Evolutionary conservation across 2,113 vertebrate genomes (phyloP), one percentile per base, ranked within the genome.

Genomic region (Crotalus horridus): DNA sequence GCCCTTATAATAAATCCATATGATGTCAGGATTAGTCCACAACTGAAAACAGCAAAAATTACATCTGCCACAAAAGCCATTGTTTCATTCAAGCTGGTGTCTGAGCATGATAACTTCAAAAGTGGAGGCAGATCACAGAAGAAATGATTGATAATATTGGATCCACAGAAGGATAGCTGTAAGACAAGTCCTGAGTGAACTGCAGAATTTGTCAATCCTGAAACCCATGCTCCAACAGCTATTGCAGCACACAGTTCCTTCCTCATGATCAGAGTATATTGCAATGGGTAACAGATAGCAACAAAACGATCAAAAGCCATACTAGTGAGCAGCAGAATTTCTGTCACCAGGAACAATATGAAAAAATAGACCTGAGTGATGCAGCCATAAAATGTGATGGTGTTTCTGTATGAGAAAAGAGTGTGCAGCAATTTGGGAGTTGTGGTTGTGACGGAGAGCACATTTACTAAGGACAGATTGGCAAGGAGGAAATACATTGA

Each of bases 291-390:
- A 46, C 81, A 46, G 39, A 85, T 33, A 17, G 64, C 64, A 46
- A 85, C 20, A 24, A 23, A 85, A 23, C 39, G 33, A 21, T 85
- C 81, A 85, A n/a, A 91, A 46, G 74, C 81, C 81, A 86, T 91
- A 23, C 26, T 58, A 5, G 81, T 46, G 0, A 91, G 54, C 21
- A 91, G 13, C 9, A 86, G 39, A 29, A 91, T 1, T 39, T 91
- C 90, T 29, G 81, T 85, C 26, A 29, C 74, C 13, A 91, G 9
- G 1, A 48, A 48, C 23, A 55, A 58, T 26, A 86, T 29, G 0
- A 96, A 96, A 53, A 96, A 96, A 91, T 95, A 96, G 91, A 96
- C 95, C 48, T 97, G 96, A 3, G 88, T 15, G 29, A 94, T 94
- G 51, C 95, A 97, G 8, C 94, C 96, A 33, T 29, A 17, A 2